Conservation (phyloP, 2,113 vertebrate genomes). For the Perccottus glenii region DNA sequence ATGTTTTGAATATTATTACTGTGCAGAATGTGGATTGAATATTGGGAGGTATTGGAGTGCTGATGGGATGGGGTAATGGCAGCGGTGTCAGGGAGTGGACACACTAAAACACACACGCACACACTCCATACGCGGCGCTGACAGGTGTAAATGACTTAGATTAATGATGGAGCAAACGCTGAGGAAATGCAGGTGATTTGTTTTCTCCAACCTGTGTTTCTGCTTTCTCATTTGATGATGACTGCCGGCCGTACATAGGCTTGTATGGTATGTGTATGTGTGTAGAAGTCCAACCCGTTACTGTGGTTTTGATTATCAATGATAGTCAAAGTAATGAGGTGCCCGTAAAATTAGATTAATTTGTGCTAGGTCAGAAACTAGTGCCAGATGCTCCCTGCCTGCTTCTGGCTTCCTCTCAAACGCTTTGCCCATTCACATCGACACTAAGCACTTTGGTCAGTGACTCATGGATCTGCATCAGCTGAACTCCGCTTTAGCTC, state of each 20-base stretch:
- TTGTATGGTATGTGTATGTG: slow-evolving; percentile 7
- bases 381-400: slow-evolving; percentile 71
- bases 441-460: slow-evolving; percentile 21
- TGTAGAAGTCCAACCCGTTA: slow-evolving; percentile 38
- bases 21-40: slow-evolving; percentile 62
- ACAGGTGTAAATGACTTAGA: slow-evolving; percentile 57
- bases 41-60: slow-evolving; percentile 57
- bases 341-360: slow-evolving; percentile 74
- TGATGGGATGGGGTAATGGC: slow-evolving; percentile 63
- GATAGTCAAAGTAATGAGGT: slow-evolving; percentile 74
- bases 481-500: slow-evolving; percentile 46
- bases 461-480: slow-evolving; percentile 35
- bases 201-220: slow-evolving; percentile 46
- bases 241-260: not conserved
- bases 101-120: slow-evolving; percentile 25
- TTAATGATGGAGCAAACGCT: slow-evolving; percentile 57
- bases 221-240: slow-evolving; percentile 46
- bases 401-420: slow-evolving; percentile 25
- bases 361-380: slow-evolving; percentile 52
- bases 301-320: slow-evolving; percentile 69
- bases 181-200: slow-evolving; percentile 61
- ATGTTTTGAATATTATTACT: slow-evolving; percentile 70
- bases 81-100: slow-evolving; percentile 39
- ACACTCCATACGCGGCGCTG: slow-evolving; percentile 24
- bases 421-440: slow-evolving; percentile 4